phyloP scores from a whole-genome alignment of 2,888 invertebrate genomes.

The Melolontha melolontha region DNA sequence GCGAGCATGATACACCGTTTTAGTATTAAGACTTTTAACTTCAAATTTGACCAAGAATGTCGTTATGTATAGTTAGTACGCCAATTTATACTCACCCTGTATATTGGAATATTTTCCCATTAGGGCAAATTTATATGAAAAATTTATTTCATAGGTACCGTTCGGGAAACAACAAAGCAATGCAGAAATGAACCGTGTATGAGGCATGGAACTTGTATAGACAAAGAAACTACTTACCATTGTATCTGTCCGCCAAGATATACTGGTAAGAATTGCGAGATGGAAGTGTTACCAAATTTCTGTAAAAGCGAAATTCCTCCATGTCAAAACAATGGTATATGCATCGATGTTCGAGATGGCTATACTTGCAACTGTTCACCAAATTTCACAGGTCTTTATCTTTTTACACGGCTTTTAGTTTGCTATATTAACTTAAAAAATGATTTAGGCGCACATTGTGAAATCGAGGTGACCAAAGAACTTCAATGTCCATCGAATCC shows the following conservation, averaged over 20 bases:
- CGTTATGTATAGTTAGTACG: too few species aligned
- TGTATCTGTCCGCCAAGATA: slow-evolving; percentile 88
- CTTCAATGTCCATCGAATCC: slow-evolving; percentile 80
- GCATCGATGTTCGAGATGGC: slow-evolving; percentile 76
- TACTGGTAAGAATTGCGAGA: slow-evolving; percentile 89
- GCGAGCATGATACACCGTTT: too few species aligned
- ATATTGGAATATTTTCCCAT: too few species aligned
- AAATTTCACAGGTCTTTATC: slow-evolving; percentile 74
- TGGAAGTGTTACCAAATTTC: slow-evolving; percentile 75
- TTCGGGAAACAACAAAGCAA: slow-evolving; percentile 32
- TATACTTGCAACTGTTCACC: slow-evolving; percentile 79
- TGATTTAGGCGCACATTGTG: slow-evolving; percentile 73
- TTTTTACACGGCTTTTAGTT: not conserved
- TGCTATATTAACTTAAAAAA: not conserved
- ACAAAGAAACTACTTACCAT: slow-evolving; percentile 81
- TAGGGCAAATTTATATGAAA: too few species aligned
- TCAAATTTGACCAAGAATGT: too few species aligned
- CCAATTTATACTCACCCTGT: too few species aligned
- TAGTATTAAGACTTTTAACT: too few species aligned
- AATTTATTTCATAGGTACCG: slow-evolving; percentile 19
- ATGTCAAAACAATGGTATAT: slow-evolving; percentile 82
- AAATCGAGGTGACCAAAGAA: slow-evolving; percentile 77
- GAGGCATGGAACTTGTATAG: slow-evolving; percentile 84
- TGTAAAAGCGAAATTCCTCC: slow-evolving; percentile 68
- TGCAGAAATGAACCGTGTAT: slow-evolving; percentile 86